A percentile compares a stretch with the other conserved stretches of the same genome.
These are phyloP conservation scores for Python bivittatus DNA, from an alignment of 2,113 vertebrate genomes.

Conservation along the genomic window DNA sequence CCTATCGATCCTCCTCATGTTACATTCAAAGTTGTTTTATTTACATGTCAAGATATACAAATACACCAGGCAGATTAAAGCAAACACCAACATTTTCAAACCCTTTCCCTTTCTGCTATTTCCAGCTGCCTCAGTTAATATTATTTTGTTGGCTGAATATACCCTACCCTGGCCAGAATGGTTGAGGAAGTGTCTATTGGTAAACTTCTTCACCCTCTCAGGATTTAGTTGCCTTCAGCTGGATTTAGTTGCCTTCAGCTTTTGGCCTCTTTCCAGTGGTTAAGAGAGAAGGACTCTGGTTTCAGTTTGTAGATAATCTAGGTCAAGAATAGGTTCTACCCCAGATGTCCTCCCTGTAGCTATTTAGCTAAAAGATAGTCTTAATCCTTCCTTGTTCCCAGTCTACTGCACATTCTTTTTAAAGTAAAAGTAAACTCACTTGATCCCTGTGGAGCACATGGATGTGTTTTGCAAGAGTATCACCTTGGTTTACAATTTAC, in stretches of 20 bases:
- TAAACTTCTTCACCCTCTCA: not conserved
- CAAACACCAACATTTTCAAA: not conserved
- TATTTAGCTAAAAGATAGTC: not conserved
- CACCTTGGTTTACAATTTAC: too few relatives aligned
- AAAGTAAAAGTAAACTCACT: too few relatives aligned
- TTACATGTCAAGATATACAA: not conserved
- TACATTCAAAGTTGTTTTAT: not conserved
- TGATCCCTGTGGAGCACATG: too few relatives aligned
- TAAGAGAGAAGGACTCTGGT: conserved; percentile 57
- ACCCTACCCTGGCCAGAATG: not conserved
- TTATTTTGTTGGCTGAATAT: conserved; percentile 32
- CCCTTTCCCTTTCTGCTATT: conserved; percentile 63
- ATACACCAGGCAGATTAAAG: not conserved
- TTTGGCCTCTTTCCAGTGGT: conserved; percentile 49
- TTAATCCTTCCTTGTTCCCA: not conserved
- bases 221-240: not conserved
- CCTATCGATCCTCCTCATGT: not conserved
- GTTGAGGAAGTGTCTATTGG: not conserved
- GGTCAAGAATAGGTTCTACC: conserved; percentile 64
- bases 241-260: too few relatives aligned
- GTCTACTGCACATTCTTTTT: not conserved
- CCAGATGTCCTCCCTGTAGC: not conserved
- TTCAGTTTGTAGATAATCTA: conserved; percentile 78
- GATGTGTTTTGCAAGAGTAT: too few relatives aligned
- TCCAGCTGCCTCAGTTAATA: conserved; percentile 73